phyloP scores from a whole-genome alignment of 2,113 vertebrate species.

The Sylvicapra grimmia region DNA sequence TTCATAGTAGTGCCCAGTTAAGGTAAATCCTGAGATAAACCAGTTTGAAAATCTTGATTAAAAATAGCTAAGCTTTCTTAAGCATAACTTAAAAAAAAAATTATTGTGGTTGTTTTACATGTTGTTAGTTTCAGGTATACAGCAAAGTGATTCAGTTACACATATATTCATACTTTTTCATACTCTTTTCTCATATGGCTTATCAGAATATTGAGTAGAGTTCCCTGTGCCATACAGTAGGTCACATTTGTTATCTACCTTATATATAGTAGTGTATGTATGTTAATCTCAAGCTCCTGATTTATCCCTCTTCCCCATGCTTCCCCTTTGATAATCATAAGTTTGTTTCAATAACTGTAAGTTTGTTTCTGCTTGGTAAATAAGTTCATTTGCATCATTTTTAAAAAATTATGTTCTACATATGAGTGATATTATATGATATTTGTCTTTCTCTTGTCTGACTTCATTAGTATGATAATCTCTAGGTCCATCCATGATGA shows the following conservation, averaged over 20 bases:
- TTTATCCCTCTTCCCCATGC: background rate
- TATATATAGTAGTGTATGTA: too few relatives aligned
- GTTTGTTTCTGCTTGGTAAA: background rate
- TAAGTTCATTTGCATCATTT: background rate
- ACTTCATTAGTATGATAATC: background rate
- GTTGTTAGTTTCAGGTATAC: background rate
- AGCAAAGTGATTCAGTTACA: background rate
- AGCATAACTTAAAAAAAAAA: accelerated
- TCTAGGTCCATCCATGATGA: background rate
- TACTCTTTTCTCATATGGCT: background rate
- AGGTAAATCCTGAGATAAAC: background rate
- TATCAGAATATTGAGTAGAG: background rate
- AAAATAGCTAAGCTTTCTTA: background rate
- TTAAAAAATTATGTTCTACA: background rate
- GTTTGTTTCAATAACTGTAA: background rate
- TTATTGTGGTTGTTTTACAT: background rate
- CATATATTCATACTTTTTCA: background rate
- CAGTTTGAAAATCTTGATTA: background rate
- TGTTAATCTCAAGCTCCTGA: background rate
- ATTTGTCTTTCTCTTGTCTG: background rate
- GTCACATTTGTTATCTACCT: background rate
- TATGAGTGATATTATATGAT: background rate
- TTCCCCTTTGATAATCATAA: background rate
- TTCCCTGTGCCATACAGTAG: background rate
- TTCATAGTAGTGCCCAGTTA: background rate